These are phyloP conservation scores for Lochmaea crataegi DNA, from an alignment of 2,888 invertebrate genomes.

Conservation along the genomic window DNA sequence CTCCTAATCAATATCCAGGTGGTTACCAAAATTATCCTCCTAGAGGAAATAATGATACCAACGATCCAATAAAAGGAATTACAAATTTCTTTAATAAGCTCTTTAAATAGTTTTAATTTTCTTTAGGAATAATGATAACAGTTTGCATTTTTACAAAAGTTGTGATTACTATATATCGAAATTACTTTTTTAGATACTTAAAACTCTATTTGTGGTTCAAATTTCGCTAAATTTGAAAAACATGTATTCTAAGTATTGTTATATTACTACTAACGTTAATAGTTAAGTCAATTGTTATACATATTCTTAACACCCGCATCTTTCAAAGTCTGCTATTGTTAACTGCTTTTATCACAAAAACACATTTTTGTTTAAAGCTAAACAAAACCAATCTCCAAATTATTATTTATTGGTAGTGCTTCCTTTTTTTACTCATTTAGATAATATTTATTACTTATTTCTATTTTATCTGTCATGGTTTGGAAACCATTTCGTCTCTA, in stretches of 20 bases:
- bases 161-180: constrained; percentile 7
- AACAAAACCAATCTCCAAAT: neutral
- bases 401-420: neutral
- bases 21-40: constrained; percentile 49
- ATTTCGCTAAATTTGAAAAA: neutral
- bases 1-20: constrained; percentile 40
- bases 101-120: constrained; percentile 35
- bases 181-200: constrained; percentile 4
- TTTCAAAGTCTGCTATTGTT: neutral
- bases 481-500: no score
- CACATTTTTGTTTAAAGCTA: neutral
- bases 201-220: neutral
- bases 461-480: no score
- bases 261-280: neutral
- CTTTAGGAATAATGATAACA: neutral
- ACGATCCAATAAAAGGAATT: constrained; percentile 53
- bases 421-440: neutral
- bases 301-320: neutral
- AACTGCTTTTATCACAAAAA: neutral
- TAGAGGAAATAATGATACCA: constrained; percentile 42
- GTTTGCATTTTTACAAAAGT: neutral
- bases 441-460: no score
- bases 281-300: neutral
- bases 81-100: constrained; percentile 55
- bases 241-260: neutral